Percentiles rank a stretch among this genome's conserved stretches.
These are phyloP conservation scores for Neosalanx taihuensis DNA, from an alignment of 2,797 vertebrate genomes.

Conservation along the genomic window DNA sequence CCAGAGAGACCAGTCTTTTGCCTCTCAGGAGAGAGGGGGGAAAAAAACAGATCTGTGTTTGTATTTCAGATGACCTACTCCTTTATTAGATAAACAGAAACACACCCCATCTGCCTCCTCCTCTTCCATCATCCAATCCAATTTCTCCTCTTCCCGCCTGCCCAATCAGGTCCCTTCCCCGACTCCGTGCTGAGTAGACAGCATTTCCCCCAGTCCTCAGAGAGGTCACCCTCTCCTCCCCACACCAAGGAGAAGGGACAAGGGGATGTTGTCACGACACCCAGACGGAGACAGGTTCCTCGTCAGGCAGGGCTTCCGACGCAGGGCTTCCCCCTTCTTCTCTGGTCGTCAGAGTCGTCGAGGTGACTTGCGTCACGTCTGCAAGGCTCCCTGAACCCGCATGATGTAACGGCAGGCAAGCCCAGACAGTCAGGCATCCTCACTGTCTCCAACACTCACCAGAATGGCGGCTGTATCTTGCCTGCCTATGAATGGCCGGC, in stretches of 20 bases:
- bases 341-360: neutral
- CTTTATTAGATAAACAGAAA: conserved; percentile 1
- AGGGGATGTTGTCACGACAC: neutral
- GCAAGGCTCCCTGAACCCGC: neutral
- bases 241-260: neutral
- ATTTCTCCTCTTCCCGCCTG: neutral
- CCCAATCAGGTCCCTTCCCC: neutral
- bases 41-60: too few species aligned
- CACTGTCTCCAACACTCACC: neutral
- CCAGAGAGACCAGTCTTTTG: neutral
- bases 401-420: conserved; percentile 19
- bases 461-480: neutral
- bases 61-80: neutral
- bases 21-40: neutral
- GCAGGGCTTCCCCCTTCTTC: conserved; percentile 2
- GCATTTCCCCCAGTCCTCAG: neutral
- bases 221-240: neutral
- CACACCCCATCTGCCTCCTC: neutral
- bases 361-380: neutral
- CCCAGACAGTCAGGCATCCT: neutral
- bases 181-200: neutral
- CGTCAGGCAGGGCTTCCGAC: neutral
- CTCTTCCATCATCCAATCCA: neutral
- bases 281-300: neutral
- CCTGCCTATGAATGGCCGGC: neutral